phyloP scores from a whole-genome alignment of 2,888 invertebrate species.

The Gerris lacustris region DNA sequence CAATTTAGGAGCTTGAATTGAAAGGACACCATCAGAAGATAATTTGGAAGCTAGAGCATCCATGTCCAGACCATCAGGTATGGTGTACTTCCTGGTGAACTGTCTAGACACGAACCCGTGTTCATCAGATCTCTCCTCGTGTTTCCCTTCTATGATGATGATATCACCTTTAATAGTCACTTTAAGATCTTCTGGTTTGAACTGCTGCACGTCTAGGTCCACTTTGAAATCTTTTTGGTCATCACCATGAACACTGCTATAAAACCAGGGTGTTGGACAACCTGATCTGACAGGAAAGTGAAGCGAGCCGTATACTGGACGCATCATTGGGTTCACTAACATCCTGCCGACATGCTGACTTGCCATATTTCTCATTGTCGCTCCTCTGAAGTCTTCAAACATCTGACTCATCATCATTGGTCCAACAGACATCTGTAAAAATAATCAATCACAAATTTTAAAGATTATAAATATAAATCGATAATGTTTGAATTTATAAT shows the following conservation, averaged over 20 bases:
- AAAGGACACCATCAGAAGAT: slow-evolving; percentile 37
- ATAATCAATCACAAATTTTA: background rate
- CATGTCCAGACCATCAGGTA: slow-evolving; percentile 37
- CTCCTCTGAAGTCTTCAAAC: slow-evolving; percentile 19
- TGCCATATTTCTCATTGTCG: slow-evolving; percentile 19
- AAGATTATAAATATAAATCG: too few species aligned
- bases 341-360: slow-evolving; percentile 28
- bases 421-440: slow-evolving; percentile 29
- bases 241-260: slow-evolving; percentile 19
- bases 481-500: too few species aligned
- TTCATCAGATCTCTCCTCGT: slow-evolving; percentile 38
- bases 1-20: slow-evolving; percentile 25
- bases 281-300: slow-evolving; percentile 21
- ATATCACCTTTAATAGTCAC: slow-evolving; percentile 37
- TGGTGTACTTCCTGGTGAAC: slow-evolving; percentile 37
- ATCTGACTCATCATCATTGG: slow-evolving; percentile 27
- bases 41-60: slow-evolving; percentile 35
- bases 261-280: slow-evolving; percentile 28
- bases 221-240: slow-evolving; percentile 32
- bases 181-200: slow-evolving; percentile 38
- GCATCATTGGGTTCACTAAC: slow-evolving; percentile 19
- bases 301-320: slow-evolving; percentile 7
- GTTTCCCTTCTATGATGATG: slow-evolving; percentile 38
- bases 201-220: slow-evolving; percentile 37
- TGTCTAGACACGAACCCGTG: slow-evolving; percentile 38